Conservation (phyloP, 2,113 vertebrate species). For the Sorex araneus region DNA sequence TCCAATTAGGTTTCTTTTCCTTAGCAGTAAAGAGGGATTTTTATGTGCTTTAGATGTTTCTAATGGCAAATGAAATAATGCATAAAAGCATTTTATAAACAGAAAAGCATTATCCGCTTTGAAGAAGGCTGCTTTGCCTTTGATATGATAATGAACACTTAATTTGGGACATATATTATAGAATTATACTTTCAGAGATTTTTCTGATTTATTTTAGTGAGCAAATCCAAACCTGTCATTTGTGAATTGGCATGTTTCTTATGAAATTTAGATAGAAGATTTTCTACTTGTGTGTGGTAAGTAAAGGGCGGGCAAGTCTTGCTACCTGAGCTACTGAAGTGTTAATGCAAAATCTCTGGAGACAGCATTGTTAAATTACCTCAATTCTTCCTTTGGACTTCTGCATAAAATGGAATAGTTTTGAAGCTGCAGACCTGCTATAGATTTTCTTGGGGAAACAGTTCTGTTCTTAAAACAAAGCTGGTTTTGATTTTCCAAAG, state of each 20-base stretch:
- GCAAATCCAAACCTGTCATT: not conserved
- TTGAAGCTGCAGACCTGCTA: not conserved
- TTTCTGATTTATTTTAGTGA: constrained; percentile 49
- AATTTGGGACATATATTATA: not conserved
- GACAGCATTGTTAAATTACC: not conserved
- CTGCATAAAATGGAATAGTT: not conserved
- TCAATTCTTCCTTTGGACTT: not conserved
- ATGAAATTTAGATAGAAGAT: not conserved
- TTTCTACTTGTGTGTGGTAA: not conserved
- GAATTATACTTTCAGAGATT: not conserved
- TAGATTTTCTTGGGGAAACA: not conserved
- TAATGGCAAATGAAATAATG: not conserved
- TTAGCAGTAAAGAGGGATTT: constrained; percentile 5
- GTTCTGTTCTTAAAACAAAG: not conserved
- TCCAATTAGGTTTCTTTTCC: not conserved
- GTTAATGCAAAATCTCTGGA: not conserved
- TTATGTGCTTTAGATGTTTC: constrained; percentile 1
- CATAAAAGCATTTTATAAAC: constrained; percentile 33
- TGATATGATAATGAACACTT: constrained; percentile 6
- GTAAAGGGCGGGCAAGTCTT: not conserved
- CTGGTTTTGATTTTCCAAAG: not conserved
- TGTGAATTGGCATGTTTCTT: not conserved
- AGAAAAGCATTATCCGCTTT: constrained; percentile 42
- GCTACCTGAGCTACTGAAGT: not conserved
- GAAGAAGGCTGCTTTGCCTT: not conserved